phyloP scores from a whole-genome alignment of 2,888 invertebrate genomes.

The Calliphora vomitoria region DNA sequence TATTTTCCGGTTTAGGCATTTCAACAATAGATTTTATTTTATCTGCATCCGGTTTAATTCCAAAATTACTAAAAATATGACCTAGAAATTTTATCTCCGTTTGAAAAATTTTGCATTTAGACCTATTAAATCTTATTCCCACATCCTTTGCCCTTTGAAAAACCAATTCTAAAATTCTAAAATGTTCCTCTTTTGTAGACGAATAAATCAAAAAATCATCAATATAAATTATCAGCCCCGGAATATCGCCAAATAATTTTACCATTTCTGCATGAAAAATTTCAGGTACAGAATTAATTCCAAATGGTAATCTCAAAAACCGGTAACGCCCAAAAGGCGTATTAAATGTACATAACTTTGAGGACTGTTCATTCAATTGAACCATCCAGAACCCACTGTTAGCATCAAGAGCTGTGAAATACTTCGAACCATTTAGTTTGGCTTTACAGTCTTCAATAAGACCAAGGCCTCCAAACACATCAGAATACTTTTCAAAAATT shows the following conservation, averaged over 20 bases:
- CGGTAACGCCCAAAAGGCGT: conserved; percentile 75
- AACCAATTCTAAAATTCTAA: conserved; percentile 55
- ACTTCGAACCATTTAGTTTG: conserved; percentile 43
- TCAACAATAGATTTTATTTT: conserved; percentile 54
- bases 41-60: conserved; percentile 43
- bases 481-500: conserved; percentile 55
- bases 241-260: conserved; percentile 63
- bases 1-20: conserved; percentile 44
- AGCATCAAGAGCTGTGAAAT: conserved; percentile 44
- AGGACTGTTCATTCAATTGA: conserved; percentile 72
- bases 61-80: conserved; percentile 53
- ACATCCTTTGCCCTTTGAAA: conserved; percentile 51
- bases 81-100: conserved; percentile 63
- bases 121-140: too few relatives aligned
- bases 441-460: conserved; percentile 64
- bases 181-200: conserved; percentile 56
- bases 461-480: conserved; percentile 65
- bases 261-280: conserved; percentile 69
- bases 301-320: conserved; percentile 71
- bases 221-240: conserved; percentile 63
- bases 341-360: conserved; percentile 75
- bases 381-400: conserved; percentile 74
- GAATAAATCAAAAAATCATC: conserved; percentile 71
- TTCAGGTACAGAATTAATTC: conserved; percentile 68
- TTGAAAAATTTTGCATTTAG: neutral